These are phyloP conservation scores for Apeltes quadracus DNA, from an alignment of 2,113 vertebrate species.

Conservation along the genomic window DNA sequence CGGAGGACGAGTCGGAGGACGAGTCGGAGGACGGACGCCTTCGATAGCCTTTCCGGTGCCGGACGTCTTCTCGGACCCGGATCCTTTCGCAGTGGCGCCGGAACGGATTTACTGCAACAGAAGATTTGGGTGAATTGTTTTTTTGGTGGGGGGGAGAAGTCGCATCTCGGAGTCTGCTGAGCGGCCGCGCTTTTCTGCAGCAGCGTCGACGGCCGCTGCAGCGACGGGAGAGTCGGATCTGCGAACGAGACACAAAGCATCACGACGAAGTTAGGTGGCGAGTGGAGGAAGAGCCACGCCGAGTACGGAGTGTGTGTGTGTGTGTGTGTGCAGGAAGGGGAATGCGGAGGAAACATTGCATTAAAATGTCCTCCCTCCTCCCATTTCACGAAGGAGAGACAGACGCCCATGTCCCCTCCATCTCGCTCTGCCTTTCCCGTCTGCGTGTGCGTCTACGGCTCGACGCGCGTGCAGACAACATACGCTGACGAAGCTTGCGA, in stretches of 20 bases:
- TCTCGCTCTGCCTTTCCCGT: constrained; percentile 7
- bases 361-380: not conserved
- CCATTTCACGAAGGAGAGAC: constrained; percentile 8
- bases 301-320: constrained; percentile 2
- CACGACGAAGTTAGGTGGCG: constrained; percentile 40
- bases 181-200: constrained; percentile 18
- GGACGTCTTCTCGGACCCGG: constrained; percentile 26
- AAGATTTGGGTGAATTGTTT: not conserved
- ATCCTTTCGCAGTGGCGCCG: constrained; percentile 8
- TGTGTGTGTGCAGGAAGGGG: constrained; percentile 12
- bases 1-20: too few relatives aligned
- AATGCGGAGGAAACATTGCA: constrained; percentile 13
- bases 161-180: constrained; percentile 43
- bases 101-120: constrained; percentile 43
- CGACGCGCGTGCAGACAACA: constrained; percentile 41
- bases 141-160: constrained; percentile 5
- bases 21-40: constrained; percentile 21
- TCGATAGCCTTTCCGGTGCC: constrained; percentile 3
- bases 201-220: not conserved
- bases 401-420: not conserved
- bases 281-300: constrained; percentile 7
- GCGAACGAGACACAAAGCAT: constrained; percentile 45
- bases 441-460: constrained; percentile 6
- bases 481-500: constrained; percentile 40
- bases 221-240: constrained; percentile 11